phyloP scores from a whole-genome alignment of 2,113 vertebrate species.

The Azemiops feae region DNA sequence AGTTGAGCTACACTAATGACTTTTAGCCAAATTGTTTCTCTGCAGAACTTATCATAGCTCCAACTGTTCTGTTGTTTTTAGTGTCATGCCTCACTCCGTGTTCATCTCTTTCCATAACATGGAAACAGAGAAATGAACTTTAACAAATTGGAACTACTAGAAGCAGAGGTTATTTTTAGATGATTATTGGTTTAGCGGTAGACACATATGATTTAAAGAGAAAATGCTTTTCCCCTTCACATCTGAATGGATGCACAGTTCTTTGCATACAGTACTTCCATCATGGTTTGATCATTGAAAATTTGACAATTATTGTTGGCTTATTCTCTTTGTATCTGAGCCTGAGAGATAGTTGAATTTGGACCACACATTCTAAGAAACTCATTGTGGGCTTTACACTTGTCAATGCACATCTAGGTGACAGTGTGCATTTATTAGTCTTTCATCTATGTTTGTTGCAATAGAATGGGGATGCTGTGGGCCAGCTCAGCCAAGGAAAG shows the following conservation, averaged over 20 bases:
- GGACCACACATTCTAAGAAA: not conserved
- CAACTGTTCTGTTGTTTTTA: not conserved
- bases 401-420: not conserved
- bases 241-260: not conserved
- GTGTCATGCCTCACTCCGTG: not conserved
- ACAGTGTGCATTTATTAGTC: too few relatives aligned
- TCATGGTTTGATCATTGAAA: not conserved
- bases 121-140: not conserved
- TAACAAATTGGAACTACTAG: not conserved
- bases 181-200: not conserved
- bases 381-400: not conserved
- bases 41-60: not conserved
- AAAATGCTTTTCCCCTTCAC: not conserved
- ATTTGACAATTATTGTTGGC: not conserved
- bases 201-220: not conserved
- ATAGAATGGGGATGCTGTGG: not conserved
- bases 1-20: not conserved
- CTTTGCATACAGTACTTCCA: not conserved
- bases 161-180: not conserved
- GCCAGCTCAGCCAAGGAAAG: not conserved
- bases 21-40: constrained; percentile 3
- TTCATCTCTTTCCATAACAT: not conserved
- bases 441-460: not conserved
- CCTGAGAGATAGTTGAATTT: not conserved
- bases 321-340: not conserved